These are phyloP conservation scores for Chelonus formosanus DNA, from an alignment of 2,888 invertebrate species.

Conservation along the genomic window DNA sequence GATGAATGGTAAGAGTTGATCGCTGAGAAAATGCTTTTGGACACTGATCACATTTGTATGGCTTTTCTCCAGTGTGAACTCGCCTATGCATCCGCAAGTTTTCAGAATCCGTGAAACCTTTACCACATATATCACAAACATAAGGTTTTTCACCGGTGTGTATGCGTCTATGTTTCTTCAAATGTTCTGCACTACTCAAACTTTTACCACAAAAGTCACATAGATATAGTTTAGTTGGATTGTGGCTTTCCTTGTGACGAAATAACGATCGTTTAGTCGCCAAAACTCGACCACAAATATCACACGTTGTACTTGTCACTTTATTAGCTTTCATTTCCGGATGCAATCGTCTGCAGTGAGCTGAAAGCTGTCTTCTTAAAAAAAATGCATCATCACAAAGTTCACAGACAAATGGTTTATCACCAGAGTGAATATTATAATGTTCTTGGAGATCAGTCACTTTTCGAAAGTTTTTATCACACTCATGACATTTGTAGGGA, in stretches of 20 bases:
- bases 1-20: slow-evolving; percentile 67
- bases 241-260: slow-evolving; percentile 60
- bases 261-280: slow-evolving; percentile 59
- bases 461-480: slow-evolving; percentile 59
- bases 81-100: slow-evolving; percentile 65
- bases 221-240: slow-evolving; percentile 61
- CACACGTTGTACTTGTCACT: slow-evolving; percentile 59
- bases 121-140: slow-evolving; percentile 66
- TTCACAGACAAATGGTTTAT: slow-evolving; percentile 59
- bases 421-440: slow-evolving; percentile 62
- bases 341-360: slow-evolving; percentile 57
- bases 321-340: slow-evolving; percentile 61
- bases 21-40: slow-evolving; percentile 68
- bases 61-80: slow-evolving; percentile 67
- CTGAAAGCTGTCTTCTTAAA: slow-evolving; percentile 57
- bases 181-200: slow-evolving; percentile 65
- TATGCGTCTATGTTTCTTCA: slow-evolving; percentile 66
- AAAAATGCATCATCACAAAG: slow-evolving; percentile 55
- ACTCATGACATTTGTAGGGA: slow-evolving; percentile 60
- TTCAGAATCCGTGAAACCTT: slow-evolving; percentile 65
- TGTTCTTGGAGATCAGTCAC: slow-evolving; percentile 61
- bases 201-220: slow-evolving; percentile 69
- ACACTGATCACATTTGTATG: slow-evolving; percentile 67
- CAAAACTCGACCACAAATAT: slow-evolving; percentile 60
- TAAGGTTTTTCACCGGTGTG: slow-evolving; percentile 69